These are phyloP conservation scores for Machaerirhynchus nigripectus DNA, from an alignment of 2,113 vertebrate species.

Conservation along the genomic window DNA sequence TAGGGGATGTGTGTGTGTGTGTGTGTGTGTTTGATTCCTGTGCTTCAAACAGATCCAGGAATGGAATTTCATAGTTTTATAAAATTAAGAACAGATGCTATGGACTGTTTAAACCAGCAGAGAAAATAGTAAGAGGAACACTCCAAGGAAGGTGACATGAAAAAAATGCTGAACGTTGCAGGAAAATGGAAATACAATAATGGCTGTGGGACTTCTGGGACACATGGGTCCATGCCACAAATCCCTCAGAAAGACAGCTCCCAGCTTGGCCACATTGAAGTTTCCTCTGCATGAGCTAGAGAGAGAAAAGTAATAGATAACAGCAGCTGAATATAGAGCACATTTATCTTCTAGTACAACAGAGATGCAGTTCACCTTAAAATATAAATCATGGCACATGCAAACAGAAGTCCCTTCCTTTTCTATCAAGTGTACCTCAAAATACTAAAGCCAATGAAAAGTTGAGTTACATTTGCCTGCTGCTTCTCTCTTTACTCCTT, in stretches of 20 bases:
- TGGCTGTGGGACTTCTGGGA: neutral
- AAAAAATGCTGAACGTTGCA: neutral
- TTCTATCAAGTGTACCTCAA: neutral
- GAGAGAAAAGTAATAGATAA: neutral
- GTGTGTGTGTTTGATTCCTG: conserved; percentile 8
- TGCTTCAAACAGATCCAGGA: conserved; percentile 52
- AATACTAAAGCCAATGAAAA: neutral
- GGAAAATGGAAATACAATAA: neutral
- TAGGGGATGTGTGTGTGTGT: neutral
- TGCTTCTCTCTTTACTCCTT: neutral
- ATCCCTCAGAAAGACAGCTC: neutral
- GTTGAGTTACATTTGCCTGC: neutral
- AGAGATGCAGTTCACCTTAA: neutral
- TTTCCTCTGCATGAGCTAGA: neutral
- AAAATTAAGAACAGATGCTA: conserved; percentile 69
- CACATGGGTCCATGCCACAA: neutral
- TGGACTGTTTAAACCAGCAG: conserved; percentile 39
- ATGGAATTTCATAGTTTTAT: conserved; percentile 57
- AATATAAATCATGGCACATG: neutral
- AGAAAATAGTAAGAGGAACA: conserved; percentile 51
- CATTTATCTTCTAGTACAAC: neutral
- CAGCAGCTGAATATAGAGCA: neutral
- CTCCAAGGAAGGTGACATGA: conserved; percentile 32
- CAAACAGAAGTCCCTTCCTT: neutral
- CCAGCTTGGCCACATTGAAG: neutral